Percentiles rank a stretch among this genome's conserved stretches.
Conservation (phyloP, 35 echinoderm and acorn worm species). For the Anneissia japonica region DNA sequence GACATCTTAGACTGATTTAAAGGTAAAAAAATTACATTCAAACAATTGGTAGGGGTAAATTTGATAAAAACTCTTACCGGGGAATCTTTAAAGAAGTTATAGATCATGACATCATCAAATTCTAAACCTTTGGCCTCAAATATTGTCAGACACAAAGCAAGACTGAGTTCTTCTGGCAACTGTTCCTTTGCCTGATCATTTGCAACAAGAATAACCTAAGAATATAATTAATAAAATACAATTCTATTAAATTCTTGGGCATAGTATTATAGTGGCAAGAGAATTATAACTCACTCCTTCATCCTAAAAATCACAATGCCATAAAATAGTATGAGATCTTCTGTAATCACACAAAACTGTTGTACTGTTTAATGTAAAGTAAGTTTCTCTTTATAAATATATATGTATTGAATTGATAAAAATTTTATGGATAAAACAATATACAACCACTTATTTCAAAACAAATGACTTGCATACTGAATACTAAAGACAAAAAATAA, state of each 20-base stretch:
- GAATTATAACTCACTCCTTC: too few species aligned
- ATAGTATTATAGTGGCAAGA: not conserved
- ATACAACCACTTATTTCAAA: too few species aligned
- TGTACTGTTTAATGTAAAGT: too few species aligned
- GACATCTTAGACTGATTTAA: not conserved
- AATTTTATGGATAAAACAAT: too few species aligned
- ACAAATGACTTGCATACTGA: too few species aligned
- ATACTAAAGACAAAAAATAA: not conserved
- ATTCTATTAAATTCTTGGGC: not conserved
- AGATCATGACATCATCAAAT: constrained; percentile 61
- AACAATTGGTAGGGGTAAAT: not conserved
- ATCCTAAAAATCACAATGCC: too few species aligned
- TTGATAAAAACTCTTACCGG: too few species aligned
- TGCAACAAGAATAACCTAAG: constrained; percentile 47
- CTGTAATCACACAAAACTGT: too few species aligned
- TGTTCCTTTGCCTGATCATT: constrained; percentile 38
- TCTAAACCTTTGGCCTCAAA: constrained; percentile 50
- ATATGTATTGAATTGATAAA: too few species aligned
- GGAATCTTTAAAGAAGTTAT: constrained; percentile 63
- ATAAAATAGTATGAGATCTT: too few species aligned
- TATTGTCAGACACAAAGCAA: constrained; percentile 39
- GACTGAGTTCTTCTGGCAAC: constrained; percentile 31
- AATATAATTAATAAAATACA: not conserved
- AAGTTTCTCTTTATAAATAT: too few species aligned
- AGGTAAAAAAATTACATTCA: not conserved